Percentiles rank a stretch among this genome's conserved stretches.
Conservation (phyloP, 1,140 invertebrate species). For the Elymnias hypermnestra region DNA sequence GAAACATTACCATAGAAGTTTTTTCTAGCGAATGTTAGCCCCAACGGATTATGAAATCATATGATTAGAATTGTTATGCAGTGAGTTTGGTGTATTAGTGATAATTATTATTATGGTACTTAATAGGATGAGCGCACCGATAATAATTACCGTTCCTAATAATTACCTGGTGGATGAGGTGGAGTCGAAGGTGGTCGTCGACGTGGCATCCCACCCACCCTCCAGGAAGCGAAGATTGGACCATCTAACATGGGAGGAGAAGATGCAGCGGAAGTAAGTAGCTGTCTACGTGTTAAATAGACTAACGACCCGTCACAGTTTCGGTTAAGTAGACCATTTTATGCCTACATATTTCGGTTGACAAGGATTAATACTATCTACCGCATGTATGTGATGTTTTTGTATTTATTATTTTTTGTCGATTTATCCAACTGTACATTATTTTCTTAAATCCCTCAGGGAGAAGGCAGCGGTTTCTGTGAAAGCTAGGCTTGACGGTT, state of each 20-base stretch:
- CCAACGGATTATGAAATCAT: constrained; percentile 24
- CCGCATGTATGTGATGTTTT: too few relatives aligned
- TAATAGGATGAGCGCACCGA: constrained; percentile 66
- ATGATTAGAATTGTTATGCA: constrained; percentile 22
- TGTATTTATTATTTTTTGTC: too few relatives aligned
- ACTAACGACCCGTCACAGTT: too few relatives aligned
- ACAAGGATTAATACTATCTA: too few relatives aligned
- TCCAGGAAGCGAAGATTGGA: constrained; percentile 84
- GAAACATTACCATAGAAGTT: constrained; percentile 44
- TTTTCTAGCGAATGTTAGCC: constrained; percentile 37
- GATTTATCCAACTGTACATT: too few relatives aligned
- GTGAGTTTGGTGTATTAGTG: constrained; percentile 37
- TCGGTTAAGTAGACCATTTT: too few relatives aligned
- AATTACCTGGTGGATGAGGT: constrained; percentile 75
- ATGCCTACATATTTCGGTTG: too few relatives aligned
- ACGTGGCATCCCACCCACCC: constrained; percentile 56
- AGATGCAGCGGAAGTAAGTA: constrained; percentile 88
- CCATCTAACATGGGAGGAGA: constrained; percentile 89
- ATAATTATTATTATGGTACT: constrained; percentile 18
- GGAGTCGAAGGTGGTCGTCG: constrained; percentile 63
- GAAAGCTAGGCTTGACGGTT: too few relatives aligned
- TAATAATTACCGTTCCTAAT: constrained; percentile 75
- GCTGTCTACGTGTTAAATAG: too few relatives aligned
- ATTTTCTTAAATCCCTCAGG: too few relatives aligned
- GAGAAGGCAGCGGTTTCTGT: too few relatives aligned